A percentile compares a stretch with the other conserved stretches of the same genome.
Conservation (phyloP, 1,140 invertebrate species). For the Caenorhabditis inopinata region DNA sequence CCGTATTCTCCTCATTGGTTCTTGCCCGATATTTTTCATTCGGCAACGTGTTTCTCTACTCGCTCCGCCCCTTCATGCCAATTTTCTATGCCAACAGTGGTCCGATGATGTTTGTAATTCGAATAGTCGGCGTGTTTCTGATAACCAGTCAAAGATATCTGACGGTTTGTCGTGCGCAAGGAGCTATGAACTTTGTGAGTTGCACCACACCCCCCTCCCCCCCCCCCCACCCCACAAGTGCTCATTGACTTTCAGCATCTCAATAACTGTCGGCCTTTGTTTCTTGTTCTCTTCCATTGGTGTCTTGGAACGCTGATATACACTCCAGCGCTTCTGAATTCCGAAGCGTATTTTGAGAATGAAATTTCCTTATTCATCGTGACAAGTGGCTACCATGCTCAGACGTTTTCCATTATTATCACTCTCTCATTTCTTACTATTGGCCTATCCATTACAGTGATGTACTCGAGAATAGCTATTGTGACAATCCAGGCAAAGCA, state of each 20-base stretch:
- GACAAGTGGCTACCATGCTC: background rate
- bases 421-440: background rate
- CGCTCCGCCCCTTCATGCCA: background rate
- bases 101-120: background rate
- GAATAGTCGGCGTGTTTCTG: background rate
- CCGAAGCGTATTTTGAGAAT: background rate
- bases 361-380: background rate
- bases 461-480: background rate
- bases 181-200: background rate
- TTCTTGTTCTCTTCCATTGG: background rate
- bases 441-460: background rate
- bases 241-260: background rate
- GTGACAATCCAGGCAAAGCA: background rate
- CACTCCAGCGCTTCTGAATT: background rate
- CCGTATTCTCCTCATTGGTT: background rate
- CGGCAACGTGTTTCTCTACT: background rate
- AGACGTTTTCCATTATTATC: background rate
- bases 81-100: constrained; percentile 5
- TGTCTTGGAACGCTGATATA: background rate
- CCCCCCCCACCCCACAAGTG: too few relatives aligned
- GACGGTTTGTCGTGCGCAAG: background rate
- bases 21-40: background rate
- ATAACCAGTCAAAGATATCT: background rate
- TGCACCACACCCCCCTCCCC: too few relatives aligned
- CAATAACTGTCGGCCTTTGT: background rate